A percentile compares a stretch with the other conserved stretches of the same genome.
These are phyloP conservation scores for Scaptomyza reducta DNA, from an alignment of 2,888 invertebrate genomes.

Conservation along the genomic window DNA sequence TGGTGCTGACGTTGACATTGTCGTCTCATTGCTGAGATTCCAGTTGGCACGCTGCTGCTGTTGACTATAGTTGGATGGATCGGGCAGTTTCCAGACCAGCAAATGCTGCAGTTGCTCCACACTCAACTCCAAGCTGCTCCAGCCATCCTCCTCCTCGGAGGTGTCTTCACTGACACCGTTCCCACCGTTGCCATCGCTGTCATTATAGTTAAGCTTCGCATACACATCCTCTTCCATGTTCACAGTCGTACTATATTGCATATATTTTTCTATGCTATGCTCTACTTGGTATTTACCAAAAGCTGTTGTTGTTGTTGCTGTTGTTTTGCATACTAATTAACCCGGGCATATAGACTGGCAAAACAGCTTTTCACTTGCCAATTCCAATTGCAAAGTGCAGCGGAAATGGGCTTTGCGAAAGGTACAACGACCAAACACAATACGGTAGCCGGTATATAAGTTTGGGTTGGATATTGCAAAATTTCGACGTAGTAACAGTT, in stretches of 20 bases:
- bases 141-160: constrained; percentile 47
- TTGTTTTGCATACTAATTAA: constrained; percentile 70
- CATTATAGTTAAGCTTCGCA: constrained; percentile 62
- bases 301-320: constrained; percentile 11
- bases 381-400: constrained; percentile 57
- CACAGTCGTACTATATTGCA: constrained; percentile 3
- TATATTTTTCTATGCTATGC: constrained; percentile 7
- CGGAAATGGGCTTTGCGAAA: constrained; percentile 43
- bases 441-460: not conserved
- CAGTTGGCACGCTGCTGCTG: constrained; percentile 26
- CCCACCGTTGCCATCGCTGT: constrained; percentile 34
- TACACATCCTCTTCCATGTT: constrained; percentile 81
- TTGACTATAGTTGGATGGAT: constrained; percentile 28
- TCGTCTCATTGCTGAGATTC: constrained; percentile 53
- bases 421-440: constrained; percentile 4
- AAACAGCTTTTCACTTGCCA: constrained; percentile 26
- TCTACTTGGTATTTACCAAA: constrained; percentile 6
- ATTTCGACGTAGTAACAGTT: constrained; percentile 10
- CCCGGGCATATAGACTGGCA: constrained; percentile 45
- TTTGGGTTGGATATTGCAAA: not conserved
- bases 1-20: constrained; percentile 3
- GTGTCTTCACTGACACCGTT: constrained; percentile 25
- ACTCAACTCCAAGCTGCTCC: constrained; percentile 47
- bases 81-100: constrained; percentile 50
- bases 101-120: constrained; percentile 52